Percentiles rank a stretch among this genome's conserved stretches.
Evolutionary conservation across 2,797 vertebrate genomes (phyloP).

Genomic region (Coregonus ussuriensis): DNA sequence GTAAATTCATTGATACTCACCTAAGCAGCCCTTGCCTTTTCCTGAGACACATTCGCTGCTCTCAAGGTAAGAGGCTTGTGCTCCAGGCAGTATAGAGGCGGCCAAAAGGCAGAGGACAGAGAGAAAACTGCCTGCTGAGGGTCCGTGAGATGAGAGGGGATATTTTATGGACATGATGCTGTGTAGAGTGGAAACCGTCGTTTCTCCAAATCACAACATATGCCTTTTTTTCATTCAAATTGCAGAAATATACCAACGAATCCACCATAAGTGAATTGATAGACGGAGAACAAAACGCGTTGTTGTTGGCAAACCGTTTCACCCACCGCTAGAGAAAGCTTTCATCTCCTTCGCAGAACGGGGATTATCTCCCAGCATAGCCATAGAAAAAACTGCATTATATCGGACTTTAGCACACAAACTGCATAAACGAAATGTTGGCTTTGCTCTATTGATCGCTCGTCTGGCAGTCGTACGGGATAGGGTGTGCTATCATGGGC

Average conservation of each 20-base stretch:
- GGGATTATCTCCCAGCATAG: neutral
- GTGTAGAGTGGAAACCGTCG: neutral
- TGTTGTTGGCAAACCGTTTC: neutral
- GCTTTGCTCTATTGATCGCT: neutral
- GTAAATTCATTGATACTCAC: constrained; percentile 22
- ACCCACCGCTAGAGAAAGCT: neutral
- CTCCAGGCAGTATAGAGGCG: constrained; percentile 39
- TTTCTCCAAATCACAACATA: constrained; percentile 2
- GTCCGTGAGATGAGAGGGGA: constrained; percentile 2
- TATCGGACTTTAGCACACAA: neutral
- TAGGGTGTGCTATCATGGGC: constrained; percentile 13
- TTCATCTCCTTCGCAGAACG: neutral
- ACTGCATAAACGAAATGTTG: neutral
- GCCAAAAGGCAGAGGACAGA: constrained; percentile 39
- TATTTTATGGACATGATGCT: constrained; percentile 3
- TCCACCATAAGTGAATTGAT: neutral
- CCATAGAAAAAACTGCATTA: neutral
- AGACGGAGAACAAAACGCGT: neutral
- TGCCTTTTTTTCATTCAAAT: neutral
- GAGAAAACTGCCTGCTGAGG: constrained; percentile 20
- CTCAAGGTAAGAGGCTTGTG: constrained; percentile 43
- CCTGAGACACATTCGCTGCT: constrained; percentile 42
- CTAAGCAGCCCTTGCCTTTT: constrained; percentile 52
- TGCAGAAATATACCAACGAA: neutral
- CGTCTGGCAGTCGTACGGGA: neutral